These are phyloP conservation scores for Bellardia bayeri DNA, from an alignment of 2,888 invertebrate genomes.

Conservation along the genomic window DNA sequence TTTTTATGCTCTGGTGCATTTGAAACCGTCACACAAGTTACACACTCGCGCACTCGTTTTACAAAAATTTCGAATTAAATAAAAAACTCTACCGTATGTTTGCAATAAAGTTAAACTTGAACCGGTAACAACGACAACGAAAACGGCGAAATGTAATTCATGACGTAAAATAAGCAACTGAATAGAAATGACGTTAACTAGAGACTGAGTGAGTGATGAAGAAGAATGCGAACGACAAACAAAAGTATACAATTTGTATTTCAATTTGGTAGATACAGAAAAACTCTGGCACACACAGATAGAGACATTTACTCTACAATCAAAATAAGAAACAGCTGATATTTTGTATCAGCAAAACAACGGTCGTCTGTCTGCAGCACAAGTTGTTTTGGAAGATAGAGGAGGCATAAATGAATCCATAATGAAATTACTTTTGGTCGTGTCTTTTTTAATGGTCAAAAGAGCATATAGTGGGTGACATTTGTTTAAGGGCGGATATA, in stretches of 20 bases:
- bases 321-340: slow-evolving; percentile 53
- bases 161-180: slow-evolving; percentile 71
- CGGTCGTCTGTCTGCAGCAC: not conserved
- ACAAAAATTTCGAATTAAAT: slow-evolving; percentile 41
- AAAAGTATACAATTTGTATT: not conserved
- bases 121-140: slow-evolving; percentile 32
- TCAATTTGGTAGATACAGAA: not conserved
- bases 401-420: not conserved
- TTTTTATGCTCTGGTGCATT: slow-evolving; percentile 66
- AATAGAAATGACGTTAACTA: slow-evolving; percentile 58
- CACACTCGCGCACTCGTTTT: slow-evolving; percentile 24
- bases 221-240: slow-evolving; percentile 24
- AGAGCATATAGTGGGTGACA: slow-evolving; percentile 22
- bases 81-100: slow-evolving; percentile 40
- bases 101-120: slow-evolving; percentile 52
- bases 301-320: not conserved
- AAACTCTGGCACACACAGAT: not conserved
- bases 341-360: slow-evolving; percentile 28
- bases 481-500: slow-evolving; percentile 27
- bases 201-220: slow-evolving; percentile 18
- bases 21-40: slow-evolving; percentile 39
- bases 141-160: slow-evolving; percentile 62
- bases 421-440: slow-evolving; percentile 30
- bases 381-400: slow-evolving; percentile 22
- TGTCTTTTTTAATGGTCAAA: slow-evolving; percentile 56